Evolutionary conservation across 64 coral and sea anemone genomes (phyloP).

Genomic region (Pocillopora verrucosa): DNA sequence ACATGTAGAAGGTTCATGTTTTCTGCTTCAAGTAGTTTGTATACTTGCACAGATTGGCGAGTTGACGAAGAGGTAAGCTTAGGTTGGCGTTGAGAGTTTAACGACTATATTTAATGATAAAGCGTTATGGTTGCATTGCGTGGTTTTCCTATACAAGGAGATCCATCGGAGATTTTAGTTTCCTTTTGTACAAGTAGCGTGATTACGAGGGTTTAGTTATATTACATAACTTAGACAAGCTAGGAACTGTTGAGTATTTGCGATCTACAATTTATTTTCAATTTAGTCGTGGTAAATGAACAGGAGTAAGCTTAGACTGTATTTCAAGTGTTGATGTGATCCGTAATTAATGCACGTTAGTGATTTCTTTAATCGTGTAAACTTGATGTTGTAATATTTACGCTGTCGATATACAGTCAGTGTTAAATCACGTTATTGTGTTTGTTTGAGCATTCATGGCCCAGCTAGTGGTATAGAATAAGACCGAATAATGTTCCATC

Average conservation of each 20-base stretch:
- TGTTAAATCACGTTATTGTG: too few species aligned
- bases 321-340: background rate
- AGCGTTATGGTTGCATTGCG: background rate
- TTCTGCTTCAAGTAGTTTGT: slow-evolving; percentile 83
- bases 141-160: background rate
- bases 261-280: background rate
- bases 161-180: background rate
- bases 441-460: too few species aligned
- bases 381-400: background rate
- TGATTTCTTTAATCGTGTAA: background rate
- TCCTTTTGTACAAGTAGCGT: background rate
- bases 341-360: background rate
- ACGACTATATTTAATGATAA: background rate
- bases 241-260: too few species aligned
- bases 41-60: slow-evolving; percentile 72
- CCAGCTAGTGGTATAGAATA: too few species aligned
- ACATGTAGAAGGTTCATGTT: slow-evolving; percentile 84
- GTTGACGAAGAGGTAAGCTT: slow-evolving; percentile 12
- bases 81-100: too few species aligned
- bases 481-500: too few species aligned
- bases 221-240: too few species aligned
- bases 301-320: background rate
- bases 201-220: background rate
- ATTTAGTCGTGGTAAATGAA: background rate
- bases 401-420: too few species aligned